Percentiles rank a stretch among this genome's conserved stretches.
phyloP scores from a whole-genome alignment of 2,797 vertebrate genomes.

The Champsocephalus gunnari region DNA sequence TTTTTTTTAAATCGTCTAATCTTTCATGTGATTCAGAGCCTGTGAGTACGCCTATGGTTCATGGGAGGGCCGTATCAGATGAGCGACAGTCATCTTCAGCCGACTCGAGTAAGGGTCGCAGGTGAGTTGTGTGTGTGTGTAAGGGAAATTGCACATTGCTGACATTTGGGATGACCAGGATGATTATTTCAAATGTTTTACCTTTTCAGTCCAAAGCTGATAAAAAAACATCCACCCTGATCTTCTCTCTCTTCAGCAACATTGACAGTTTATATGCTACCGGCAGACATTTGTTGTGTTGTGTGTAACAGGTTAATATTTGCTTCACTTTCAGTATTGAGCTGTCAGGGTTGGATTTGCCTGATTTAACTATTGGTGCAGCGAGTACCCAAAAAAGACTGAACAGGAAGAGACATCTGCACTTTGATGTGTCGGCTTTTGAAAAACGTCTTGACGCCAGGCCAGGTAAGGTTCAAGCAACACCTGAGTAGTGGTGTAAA shows the following conservation, averaged over 20 bases:
- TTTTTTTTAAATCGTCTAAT: background rate
- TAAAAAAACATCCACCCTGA: background rate
- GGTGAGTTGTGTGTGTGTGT: slow-evolving; percentile 54
- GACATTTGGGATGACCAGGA: background rate
- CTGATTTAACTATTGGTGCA: slow-evolving; percentile 75
- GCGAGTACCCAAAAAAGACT: slow-evolving; percentile 67
- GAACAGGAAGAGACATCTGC: slow-evolving; percentile 76
- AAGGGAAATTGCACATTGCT: background rate
- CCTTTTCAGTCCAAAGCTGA: too few species aligned
- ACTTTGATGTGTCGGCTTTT: slow-evolving; percentile 80
- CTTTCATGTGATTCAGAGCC: slow-evolving; percentile 71
- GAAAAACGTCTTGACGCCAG: slow-evolving; percentile 74
- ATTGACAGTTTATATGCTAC: background rate
- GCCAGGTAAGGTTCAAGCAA: slow-evolving; percentile 48
- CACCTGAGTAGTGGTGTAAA: background rate
- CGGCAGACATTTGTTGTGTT: background rate
- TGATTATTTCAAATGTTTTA: too few species aligned
- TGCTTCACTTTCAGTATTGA: slow-evolving; percentile 70
- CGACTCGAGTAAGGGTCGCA: slow-evolving; percentile 57
- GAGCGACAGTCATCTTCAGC: slow-evolving; percentile 37
- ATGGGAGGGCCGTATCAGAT: slow-evolving; percentile 43
- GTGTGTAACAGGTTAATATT: background rate
- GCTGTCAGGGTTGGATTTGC: slow-evolving; percentile 77
- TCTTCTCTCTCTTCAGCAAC: background rate
- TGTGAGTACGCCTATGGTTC: slow-evolving; percentile 75